Evolutionary conservation across 2,888 invertebrate genomes (phyloP).

Genomic region (Apamea epomidion): DNA sequence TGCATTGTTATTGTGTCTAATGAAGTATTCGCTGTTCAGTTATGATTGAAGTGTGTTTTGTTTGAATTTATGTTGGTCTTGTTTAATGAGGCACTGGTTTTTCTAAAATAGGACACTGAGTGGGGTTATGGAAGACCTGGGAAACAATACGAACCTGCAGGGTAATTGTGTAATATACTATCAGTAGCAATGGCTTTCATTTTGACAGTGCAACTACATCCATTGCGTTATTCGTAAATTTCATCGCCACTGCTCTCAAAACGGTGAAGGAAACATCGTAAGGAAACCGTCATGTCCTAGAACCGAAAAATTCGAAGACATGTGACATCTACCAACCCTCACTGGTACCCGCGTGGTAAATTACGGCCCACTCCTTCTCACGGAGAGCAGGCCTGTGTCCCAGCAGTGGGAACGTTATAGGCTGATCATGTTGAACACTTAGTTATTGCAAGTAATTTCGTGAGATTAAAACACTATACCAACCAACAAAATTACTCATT

Average conservation of each 20-base stretch:
- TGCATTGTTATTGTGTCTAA: constrained; percentile 25
- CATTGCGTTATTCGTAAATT: no score
- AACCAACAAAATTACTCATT: constrained; percentile 22
- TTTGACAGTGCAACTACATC: neutral
- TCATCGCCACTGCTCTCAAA: no score
- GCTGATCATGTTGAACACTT: neutral
- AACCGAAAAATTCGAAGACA: no score
- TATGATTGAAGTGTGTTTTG: constrained; percentile 33
- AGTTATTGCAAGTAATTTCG: neutral
- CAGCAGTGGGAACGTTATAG: no score
- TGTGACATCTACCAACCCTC: no score
- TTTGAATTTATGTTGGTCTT: constrained; percentile 1
- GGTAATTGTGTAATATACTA: neutral
- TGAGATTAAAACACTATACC: neutral
- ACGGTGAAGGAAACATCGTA: no score
- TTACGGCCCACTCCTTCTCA: no score
- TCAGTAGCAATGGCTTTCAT: neutral
- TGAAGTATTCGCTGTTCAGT: constrained; percentile 24
- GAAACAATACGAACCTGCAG: neutral
- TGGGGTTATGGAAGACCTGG: neutral
- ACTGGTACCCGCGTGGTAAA: no score
- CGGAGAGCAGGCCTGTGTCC: no score
- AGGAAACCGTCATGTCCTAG: no score
- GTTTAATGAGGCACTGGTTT: neutral
- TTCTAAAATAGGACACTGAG: neutral